phyloP scores from a whole-genome alignment of 2,797 vertebrate genomes.

The Yasuhikotakia modesta region DNA sequence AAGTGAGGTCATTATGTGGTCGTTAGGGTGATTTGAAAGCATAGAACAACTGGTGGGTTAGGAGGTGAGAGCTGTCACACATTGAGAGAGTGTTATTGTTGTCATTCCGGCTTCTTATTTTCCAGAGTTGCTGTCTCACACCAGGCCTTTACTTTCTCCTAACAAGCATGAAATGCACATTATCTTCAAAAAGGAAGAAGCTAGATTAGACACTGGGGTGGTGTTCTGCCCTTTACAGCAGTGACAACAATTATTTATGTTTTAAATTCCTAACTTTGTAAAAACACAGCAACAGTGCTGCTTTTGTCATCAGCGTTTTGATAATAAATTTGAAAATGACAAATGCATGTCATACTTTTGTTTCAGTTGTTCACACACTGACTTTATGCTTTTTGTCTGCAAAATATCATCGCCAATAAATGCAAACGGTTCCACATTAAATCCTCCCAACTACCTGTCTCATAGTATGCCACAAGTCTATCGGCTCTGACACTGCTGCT shows the following conservation, averaged over 20 bases:
- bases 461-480: slow-evolving; percentile 55
- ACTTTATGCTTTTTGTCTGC: slow-evolving; percentile 51
- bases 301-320: slow-evolving; percentile 51
- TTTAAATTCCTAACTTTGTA: slow-evolving; percentile 15
- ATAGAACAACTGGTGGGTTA: slow-evolving; percentile 75
- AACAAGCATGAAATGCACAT: slow-evolving; percentile 35
- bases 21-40: slow-evolving; percentile 73
- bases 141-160: slow-evolving; percentile 41
- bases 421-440: slow-evolving; percentile 55
- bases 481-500: no score
- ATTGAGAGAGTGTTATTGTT: slow-evolving; percentile 57
- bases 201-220: not conserved
- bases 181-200: slow-evolving; percentile 52
- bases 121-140: slow-evolving; percentile 44
- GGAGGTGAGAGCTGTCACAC: slow-evolving; percentile 76
- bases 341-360: slow-evolving; percentile 48
- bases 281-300: slow-evolving; percentile 17
- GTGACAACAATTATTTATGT: no score
- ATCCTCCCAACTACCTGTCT: slow-evolving; percentile 70
- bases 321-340: slow-evolving; percentile 46
- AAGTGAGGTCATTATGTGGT: slow-evolving; percentile 74
- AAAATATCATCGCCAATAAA: slow-evolving; percentile 58
- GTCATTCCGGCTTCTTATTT: slow-evolving; percentile 32
- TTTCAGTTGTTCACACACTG: slow-evolving; percentile 38
- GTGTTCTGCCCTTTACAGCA: no score